Evolutionary conservation across 2,797 vertebrate genomes (phyloP).

Genomic region (Gymnocypris eckloni): DNA sequence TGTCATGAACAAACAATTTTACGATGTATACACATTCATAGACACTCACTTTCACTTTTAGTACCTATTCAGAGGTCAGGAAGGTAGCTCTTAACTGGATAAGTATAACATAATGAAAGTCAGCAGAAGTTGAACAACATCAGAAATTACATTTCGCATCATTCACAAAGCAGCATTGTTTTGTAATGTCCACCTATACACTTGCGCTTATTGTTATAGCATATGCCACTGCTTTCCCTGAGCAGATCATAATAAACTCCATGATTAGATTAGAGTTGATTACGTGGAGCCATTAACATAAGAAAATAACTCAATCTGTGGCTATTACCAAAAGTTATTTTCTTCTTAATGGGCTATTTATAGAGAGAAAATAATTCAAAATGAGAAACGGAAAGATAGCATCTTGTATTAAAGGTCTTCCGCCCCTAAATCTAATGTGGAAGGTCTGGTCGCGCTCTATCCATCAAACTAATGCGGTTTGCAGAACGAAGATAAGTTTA

Average conservation of each 20-base stretch:
- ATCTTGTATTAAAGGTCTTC: conserved; percentile 33
- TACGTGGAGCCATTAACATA: conserved; percentile 20
- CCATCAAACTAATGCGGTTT: conserved; percentile 26
- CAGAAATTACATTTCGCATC: conserved; percentile 57
- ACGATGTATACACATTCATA: background rate
- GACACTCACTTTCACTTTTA: background rate
- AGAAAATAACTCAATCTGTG: background rate
- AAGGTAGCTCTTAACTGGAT: conserved; percentile 52
- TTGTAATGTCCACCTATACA: background rate
- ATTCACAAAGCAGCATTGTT: conserved; percentile 8
- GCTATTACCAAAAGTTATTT: background rate
- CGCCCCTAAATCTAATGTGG: conserved; percentile 14
- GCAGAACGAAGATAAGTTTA: conserved; percentile 40
- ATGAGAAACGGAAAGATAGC: conserved; percentile 2
- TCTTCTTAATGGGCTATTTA: conserved; percentile 25
- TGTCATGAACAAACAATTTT: background rate
- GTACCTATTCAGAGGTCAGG: background rate
- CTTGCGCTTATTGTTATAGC: conserved; percentile 2
- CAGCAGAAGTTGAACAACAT: conserved; percentile 45
- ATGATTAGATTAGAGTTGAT: conserved; percentile 29
- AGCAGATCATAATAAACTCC: background rate
- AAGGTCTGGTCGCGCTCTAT: conserved; percentile 4
- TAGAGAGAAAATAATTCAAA: conserved; percentile 15
- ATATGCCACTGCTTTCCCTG: conserved; percentile 5
- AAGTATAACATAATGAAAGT: conserved; percentile 63